These are phyloP conservation scores for Mechanitis messenoides DNA, from an alignment of 2,888 invertebrate species.

Conservation along the genomic window DNA sequence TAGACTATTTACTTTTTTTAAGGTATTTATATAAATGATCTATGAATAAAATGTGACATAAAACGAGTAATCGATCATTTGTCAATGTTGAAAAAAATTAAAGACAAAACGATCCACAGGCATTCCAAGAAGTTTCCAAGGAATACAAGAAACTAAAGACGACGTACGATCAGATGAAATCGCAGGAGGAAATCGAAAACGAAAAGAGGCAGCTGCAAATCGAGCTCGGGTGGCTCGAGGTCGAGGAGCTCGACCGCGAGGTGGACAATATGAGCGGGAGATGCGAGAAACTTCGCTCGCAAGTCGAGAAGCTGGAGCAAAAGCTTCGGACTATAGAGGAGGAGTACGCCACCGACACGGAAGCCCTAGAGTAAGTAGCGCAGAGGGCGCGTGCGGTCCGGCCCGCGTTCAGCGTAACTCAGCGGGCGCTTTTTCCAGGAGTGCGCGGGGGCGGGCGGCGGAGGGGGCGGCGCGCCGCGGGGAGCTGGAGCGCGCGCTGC, in stretches of 20 bases:
- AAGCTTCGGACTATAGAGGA: conserved; percentile 36
- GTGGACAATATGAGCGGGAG: conserved; percentile 55
- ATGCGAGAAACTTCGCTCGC: conserved; percentile 59
- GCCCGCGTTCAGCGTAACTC: too few relatives aligned
- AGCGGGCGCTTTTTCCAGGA: background rate
- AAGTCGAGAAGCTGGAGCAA: conserved; percentile 55
- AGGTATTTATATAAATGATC: background rate
- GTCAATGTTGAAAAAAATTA: too few relatives aligned
- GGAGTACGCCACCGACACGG: too few relatives aligned
- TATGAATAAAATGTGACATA: background rate
- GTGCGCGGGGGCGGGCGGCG: background rate
- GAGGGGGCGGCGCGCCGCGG: conserved; percentile 34
- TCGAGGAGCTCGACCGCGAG: conserved; percentile 56
- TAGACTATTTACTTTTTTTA: conserved; percentile 30
- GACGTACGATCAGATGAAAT: conserved; percentile 73
- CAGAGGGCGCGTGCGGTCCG: too few relatives aligned
- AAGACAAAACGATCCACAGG: conserved; percentile 38
- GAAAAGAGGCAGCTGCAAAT: conserved; percentile 68
- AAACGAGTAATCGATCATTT: too few relatives aligned
- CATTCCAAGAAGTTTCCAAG: conserved; percentile 55
- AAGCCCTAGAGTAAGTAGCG: too few relatives aligned
- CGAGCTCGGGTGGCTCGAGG: conserved; percentile 76
- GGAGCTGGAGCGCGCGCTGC: conserved; percentile 54
- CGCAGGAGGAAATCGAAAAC: conserved; percentile 69
- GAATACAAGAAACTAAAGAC: conserved; percentile 73